These are phyloP conservation scores for Amiota mariae DNA, from an alignment of 2,888 invertebrate genomes.

Conservation along the genomic window DNA sequence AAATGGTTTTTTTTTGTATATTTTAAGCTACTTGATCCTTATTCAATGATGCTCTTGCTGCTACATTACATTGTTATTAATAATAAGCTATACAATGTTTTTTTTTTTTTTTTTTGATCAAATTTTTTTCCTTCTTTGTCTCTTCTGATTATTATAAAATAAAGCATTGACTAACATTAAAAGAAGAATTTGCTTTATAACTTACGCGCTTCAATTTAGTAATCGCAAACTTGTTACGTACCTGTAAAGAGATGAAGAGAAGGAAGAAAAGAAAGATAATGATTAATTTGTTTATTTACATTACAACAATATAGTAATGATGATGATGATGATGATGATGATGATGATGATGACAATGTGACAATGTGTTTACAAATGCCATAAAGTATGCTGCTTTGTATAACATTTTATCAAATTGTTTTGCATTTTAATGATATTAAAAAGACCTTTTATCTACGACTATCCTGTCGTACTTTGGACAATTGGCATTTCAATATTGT, in stretches of 20 bases:
- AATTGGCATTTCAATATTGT: conserved; percentile 68
- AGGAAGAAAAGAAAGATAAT: not conserved
- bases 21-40: conserved; percentile 64
- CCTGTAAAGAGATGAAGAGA: conserved; percentile 55
- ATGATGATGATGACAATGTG: not conserved
- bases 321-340: not conserved
- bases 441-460: conserved; percentile 44
- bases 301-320: too few relatives aligned
- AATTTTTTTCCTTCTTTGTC: not conserved
- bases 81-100: conserved; percentile 65
- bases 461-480: conserved; percentile 28
- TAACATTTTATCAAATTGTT: conserved; percentile 6
- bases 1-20: conserved; percentile 60
- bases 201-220: conserved; percentile 7
- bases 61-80: conserved; percentile 66
- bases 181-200: conserved; percentile 49
- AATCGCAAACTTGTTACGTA: conserved; percentile 45
- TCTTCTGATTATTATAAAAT: not conserved
- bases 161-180: conserved; percentile 1
- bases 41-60: conserved; percentile 43
- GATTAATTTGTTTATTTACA: not conserved
- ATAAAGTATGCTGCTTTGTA: not conserved
- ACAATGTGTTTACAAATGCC: conserved; percentile 1
- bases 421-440: conserved; percentile 57
- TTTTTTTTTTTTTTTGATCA: conserved; percentile 10